Base-by-base conservation (phyloP, 2,888 invertebrate species). In the Drosophila pseudotalamancana region DNA sequence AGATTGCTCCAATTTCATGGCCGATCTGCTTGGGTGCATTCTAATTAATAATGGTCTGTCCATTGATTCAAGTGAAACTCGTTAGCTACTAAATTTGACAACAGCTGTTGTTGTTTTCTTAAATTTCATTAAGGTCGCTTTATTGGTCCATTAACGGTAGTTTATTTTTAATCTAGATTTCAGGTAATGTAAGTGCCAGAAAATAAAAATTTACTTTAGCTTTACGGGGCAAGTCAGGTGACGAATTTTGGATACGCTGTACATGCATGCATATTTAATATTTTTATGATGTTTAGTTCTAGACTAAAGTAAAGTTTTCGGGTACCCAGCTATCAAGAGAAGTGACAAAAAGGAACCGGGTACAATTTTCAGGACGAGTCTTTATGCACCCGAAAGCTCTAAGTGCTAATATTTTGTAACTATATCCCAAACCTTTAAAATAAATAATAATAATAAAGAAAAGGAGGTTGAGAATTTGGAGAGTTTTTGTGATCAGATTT, bases 1-100 rank as follows among this genome's bases (percentile, higher is more conserved):
- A 63, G 69, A 64, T 74, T 83, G 86, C 83, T 86, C 83, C 83
- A 78, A 86, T 84, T 84, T 86, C 78, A 86, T 77, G 76, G 78
- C 60, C 78, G 81, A 82, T 84, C 84, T 81, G 62, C 59, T 56
- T 54, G 67, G 76, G 81, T 84, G 78, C 76, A 71, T 64, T 78
- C 76, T 81, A 82, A 82, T 84, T 82, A 68, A 78, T 72, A 37
- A 37, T 49, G 49, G 69, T 71, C 63, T 48, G 48, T 6, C 51
- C 16, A 6, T 2, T 48, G 48, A 29, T 72, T 77, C 63, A 34
- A 32, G 53, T 35, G 65, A 71, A 61, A 46, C 63, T 59, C 51
- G 55, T 63, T 71, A 68, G 66, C 65, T 48, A 21, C 53, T 42
- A 77, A 80, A 68, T 61, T 62, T 62, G 69, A 68, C 72, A 81